These are phyloP conservation scores for Phalloptychus januarius DNA, from an alignment of 2,797 vertebrate species.

Conservation along the genomic window DNA sequence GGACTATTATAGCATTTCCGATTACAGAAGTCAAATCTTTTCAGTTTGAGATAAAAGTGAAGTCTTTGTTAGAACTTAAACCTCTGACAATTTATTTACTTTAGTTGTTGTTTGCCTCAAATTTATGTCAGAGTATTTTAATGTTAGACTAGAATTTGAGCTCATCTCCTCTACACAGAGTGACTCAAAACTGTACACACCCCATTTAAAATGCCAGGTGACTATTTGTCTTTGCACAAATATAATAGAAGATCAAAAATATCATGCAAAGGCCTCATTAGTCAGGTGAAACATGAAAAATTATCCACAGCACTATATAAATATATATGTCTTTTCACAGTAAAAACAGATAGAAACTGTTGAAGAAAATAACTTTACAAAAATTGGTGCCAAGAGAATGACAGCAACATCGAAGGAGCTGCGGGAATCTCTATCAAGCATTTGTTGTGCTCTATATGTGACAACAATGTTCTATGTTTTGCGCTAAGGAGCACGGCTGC, in stretches of 20 bases:
- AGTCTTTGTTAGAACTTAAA: not conserved
- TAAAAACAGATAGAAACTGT: not conserved
- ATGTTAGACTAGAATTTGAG: not conserved
- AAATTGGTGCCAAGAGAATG: not conserved
- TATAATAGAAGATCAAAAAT: not conserved
- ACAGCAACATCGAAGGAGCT: not conserved
- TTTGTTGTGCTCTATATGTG: not conserved
- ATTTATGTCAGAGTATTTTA: not conserved
- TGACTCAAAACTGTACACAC: not conserved
- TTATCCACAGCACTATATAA: not conserved
- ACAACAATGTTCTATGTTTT: not conserved
- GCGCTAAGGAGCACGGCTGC: not conserved
- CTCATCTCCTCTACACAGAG: not conserved
- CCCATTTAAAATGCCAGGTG: not conserved
- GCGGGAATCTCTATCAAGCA: not conserved
- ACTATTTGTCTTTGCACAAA: not conserved
- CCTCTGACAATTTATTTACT: not conserved
- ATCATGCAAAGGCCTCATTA: not conserved
- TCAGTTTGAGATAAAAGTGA: slow-evolving; percentile 3
- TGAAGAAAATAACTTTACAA: not conserved
- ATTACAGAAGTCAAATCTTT: slow-evolving; percentile 30
- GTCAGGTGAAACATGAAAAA: not conserved
- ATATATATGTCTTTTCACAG: not conserved
- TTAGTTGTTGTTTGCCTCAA: not conserved
- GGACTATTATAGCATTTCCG: slow-evolving; percentile 6